Conservation (phyloP, 2,797 vertebrate species). For the Phalloptychus januarius region DNA sequence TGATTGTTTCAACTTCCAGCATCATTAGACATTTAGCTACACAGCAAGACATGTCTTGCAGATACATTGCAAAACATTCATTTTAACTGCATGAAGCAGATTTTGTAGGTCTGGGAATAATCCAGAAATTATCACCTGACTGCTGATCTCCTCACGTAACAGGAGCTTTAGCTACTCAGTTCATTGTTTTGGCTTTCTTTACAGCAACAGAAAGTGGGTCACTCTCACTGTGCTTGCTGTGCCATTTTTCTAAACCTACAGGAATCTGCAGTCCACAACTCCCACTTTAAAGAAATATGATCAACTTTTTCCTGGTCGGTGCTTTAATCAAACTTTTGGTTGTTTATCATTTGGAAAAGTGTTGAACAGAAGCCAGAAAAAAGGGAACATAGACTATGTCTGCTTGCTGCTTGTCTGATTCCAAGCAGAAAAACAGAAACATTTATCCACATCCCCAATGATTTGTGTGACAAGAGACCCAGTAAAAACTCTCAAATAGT, state of each 20-base stretch:
- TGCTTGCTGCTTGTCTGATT: not conserved
- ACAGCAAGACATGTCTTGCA: not conserved
- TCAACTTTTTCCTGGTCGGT: not conserved
- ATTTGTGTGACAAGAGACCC: not conserved
- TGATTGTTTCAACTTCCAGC: not conserved
- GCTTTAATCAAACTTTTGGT: not conserved
- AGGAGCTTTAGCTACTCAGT: slow-evolving; percentile 7
- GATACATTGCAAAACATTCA: slow-evolving; percentile 2
- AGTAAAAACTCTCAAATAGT: not conserved
- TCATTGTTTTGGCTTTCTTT: slow-evolving; percentile 12
- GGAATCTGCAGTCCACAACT: slow-evolving; percentile 8
- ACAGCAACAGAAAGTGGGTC: slow-evolving; percentile 16
- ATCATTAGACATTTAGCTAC: not conserved
- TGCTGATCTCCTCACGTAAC: slow-evolving; percentile 11
- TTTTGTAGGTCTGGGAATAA: not conserved
- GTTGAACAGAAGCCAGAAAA: not conserved
- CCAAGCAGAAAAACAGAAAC: not conserved
- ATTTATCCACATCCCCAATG: not conserved
- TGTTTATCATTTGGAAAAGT: not conserved
- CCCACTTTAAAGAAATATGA: not conserved
- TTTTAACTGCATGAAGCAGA: slow-evolving; percentile 2
- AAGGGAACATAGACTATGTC: not conserved
- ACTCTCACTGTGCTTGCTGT: not conserved
- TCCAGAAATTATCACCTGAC: slow-evolving; percentile 8
- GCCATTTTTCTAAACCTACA: slow-evolving; percentile 10